Evolutionary conservation across 2,888 invertebrate species (phyloP).

Genomic region (Erebia epiphron): DNA sequence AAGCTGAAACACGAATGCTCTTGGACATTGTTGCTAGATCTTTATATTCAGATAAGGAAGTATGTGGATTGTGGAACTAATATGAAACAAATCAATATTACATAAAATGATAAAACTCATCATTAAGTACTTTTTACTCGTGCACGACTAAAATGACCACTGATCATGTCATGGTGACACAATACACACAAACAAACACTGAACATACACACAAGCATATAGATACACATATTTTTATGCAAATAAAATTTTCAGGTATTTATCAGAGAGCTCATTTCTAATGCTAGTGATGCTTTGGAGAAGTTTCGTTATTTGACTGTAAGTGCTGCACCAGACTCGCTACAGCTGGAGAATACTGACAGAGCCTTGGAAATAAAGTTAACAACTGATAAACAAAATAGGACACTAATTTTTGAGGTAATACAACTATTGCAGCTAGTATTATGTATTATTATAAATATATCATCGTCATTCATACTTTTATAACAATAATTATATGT

Average conservation of each 20-base stretch:
- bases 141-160: too few relatives aligned
- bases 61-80: slow-evolving; percentile 57
- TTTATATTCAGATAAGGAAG: slow-evolving; percentile 98
- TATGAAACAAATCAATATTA: neutral
- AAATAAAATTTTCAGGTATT: slow-evolving; percentile 87
- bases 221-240: neutral
- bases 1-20: slow-evolving; percentile 97
- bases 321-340: slow-evolving; percentile 77
- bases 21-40: slow-evolving; percentile 98
- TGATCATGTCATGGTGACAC: too few relatives aligned
- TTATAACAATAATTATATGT: too few relatives aligned
- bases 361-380: slow-evolving; percentile 93
- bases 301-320: slow-evolving; percentile 93
- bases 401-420: slow-evolving; percentile 93
- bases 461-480: too few relatives aligned
- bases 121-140: neutral
- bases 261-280: slow-evolving; percentile 96
- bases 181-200: too few relatives aligned
- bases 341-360: slow-evolving; percentile 82
- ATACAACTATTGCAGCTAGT: slow-evolving; percentile 17
- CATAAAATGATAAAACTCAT: too few relatives aligned
- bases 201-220: too few relatives aligned
- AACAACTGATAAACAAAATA: slow-evolving; percentile 92
- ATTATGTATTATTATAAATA: neutral
- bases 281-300: slow-evolving; percentile 98